Evolutionary conservation across 1,140 invertebrate genomes (phyloP).

Genomic region (Colletes gigas): DNA sequence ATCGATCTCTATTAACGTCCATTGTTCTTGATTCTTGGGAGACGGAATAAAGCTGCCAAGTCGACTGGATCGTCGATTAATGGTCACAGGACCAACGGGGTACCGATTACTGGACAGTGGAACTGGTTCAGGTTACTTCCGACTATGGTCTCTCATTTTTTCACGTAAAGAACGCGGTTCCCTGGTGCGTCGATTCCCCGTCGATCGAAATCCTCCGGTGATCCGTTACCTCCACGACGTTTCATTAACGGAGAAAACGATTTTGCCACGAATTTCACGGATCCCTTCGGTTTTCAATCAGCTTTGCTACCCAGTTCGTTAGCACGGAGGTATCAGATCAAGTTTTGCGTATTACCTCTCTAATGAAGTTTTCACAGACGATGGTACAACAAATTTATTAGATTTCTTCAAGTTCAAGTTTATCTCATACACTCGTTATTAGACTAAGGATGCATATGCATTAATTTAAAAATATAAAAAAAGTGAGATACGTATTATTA

Average conservation of each 20-base stretch:
- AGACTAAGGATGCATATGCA: too few species aligned
- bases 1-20: constrained; percentile 48
- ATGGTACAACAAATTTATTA: too few species aligned
- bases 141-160: background rate
- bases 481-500: too few species aligned
- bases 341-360: too few species aligned
- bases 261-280: background rate
- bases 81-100: constrained; percentile 16
- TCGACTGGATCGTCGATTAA: constrained; percentile 45
- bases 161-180: background rate
- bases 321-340: too few species aligned
- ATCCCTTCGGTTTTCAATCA: background rate
- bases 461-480: too few species aligned
- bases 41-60: constrained; percentile 11
- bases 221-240: background rate
- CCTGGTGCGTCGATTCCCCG: background rate
- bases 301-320: background rate
- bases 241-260: background rate
- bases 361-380: too few species aligned
- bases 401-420: background rate
- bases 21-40: constrained; percentile 32
- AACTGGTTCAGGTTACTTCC: constrained; percentile 26
- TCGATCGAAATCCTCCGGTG: background rate
- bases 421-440: too few species aligned
- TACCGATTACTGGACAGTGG: constrained; percentile 2